A percentile compares a stretch with the other conserved stretches of the same genome.
phyloP scores from a whole-genome alignment of 1,140 invertebrate species.

The Campoletis sonorensis region DNA sequence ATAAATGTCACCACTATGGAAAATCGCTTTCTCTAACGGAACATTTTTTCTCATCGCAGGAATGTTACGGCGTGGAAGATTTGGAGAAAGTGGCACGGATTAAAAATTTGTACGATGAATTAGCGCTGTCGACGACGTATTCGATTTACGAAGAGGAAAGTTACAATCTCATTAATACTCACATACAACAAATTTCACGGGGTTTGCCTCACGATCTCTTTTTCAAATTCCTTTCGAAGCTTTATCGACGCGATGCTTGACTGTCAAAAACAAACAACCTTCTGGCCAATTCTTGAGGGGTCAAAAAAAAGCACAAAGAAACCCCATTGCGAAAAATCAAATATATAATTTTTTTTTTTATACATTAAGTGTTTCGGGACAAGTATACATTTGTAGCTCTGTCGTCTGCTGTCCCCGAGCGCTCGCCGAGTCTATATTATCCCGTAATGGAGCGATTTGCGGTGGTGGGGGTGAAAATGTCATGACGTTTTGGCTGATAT shows the following conservation, averaged over 20 bases:
- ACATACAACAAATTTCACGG: constrained; percentile 90
- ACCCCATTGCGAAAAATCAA: too few relatives aligned
- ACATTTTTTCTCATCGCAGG: constrained; percentile 69
- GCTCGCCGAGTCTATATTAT: too few relatives aligned
- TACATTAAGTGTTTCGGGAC: too few relatives aligned
- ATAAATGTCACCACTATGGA: neutral
- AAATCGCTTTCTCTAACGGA: constrained; percentile 38
- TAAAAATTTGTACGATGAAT: constrained; percentile 88
- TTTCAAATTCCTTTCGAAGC: constrained; percentile 88
- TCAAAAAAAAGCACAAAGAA: too few relatives aligned
- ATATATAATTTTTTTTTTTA: neutral
- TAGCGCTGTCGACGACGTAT: constrained; percentile 87
- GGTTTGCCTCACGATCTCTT: constrained; percentile 90
- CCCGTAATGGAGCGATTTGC: too few relatives aligned
- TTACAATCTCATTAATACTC: constrained; percentile 88
- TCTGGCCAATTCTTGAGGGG: too few relatives aligned
- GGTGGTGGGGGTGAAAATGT: too few relatives aligned
- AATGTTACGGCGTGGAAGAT: constrained; percentile 88
- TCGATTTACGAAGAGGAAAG: constrained; percentile 91
- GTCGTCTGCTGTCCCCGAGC: too few relatives aligned
- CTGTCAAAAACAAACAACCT: constrained; percentile 9
- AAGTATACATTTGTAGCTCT: too few relatives aligned
- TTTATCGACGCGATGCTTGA: constrained; percentile 83
- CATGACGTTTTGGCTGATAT: too few relatives aligned
- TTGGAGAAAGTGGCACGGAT: constrained; percentile 83